Conservation (phyloP, 2,888 invertebrate genomes). For the Incurvaria masculella region DNA sequence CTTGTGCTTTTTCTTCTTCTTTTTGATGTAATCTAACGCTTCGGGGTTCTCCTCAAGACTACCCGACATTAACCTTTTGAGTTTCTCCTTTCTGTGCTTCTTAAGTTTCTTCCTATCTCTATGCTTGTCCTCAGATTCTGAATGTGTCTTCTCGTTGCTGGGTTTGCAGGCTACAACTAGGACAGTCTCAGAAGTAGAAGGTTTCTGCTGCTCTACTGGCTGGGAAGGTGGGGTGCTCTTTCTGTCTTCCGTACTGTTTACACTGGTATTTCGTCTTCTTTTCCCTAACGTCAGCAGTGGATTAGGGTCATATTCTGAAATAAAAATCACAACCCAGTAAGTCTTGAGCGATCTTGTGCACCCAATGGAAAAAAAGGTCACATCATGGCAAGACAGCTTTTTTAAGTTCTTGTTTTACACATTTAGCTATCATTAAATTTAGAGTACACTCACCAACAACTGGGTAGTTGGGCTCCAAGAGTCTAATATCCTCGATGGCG, state of each 20-base stretch:
- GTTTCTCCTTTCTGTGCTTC: conserved; percentile 65
- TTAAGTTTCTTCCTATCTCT: conserved; percentile 65
- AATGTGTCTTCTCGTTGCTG: conserved; percentile 19
- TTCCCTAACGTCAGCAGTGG: conserved; percentile 74
- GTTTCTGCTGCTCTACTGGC: conserved; percentile 9
- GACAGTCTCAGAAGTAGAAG: conserved; percentile 23
- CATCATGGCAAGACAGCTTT: too few relatives aligned
- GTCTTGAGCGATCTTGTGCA: too few relatives aligned
- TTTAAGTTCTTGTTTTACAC: too few relatives aligned
- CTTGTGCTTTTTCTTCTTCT: conserved; percentile 67
- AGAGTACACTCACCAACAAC: conserved; percentile 68
- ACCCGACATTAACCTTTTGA: conserved; percentile 5
- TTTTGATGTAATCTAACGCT: conserved; percentile 50
- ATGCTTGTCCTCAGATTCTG: conserved; percentile 46
- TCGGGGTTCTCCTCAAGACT: conserved; percentile 38
- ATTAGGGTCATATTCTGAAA: conserved; percentile 79
- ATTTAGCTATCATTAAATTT: too few relatives aligned
- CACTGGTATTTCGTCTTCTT: conserved; percentile 68
- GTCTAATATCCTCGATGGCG: conserved; percentile 82
- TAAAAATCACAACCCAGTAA: background rate
- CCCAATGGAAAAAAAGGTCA: too few relatives aligned
- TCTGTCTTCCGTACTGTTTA: conserved; percentile 58
- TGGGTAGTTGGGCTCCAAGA: conserved; percentile 87
- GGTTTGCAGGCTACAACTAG: conserved; percentile 19
- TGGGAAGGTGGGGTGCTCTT: conserved; percentile 22